phyloP scores from a whole-genome alignment of 2,797 vertebrate species.

The Cyclura pinguis region DNA sequence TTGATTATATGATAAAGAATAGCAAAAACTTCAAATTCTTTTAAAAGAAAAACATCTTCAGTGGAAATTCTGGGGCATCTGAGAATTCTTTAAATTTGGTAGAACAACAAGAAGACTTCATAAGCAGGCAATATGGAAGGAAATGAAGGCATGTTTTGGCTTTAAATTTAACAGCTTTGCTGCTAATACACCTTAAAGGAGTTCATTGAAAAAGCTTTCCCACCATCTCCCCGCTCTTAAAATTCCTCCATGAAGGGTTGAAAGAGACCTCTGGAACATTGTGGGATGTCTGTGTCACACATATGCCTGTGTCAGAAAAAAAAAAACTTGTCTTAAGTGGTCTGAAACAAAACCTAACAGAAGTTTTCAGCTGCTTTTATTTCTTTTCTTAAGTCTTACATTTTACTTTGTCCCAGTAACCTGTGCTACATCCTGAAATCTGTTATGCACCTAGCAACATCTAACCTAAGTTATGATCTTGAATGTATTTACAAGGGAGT shows the following conservation, averaged over 20 bases:
- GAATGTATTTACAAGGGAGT: neutral
- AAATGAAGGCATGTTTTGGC: neutral
- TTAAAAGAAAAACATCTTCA: neutral
- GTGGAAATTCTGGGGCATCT: neutral
- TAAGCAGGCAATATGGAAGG: neutral
- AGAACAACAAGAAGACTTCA: neutral
- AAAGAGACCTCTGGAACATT: neutral
- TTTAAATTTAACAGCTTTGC: neutral
- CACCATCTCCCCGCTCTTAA: neutral
- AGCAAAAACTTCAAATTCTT: rapidly evolving
- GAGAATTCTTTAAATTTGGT: neutral
- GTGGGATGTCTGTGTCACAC: neutral
- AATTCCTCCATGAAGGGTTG: neutral
- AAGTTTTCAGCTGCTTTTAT: neutral
- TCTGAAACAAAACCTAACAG: neutral
- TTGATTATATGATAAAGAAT: neutral
- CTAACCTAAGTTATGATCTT: neutral
- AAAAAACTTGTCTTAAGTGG: neutral
- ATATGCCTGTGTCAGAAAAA: neutral
- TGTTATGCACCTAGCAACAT: neutral
- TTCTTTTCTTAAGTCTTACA: neutral
- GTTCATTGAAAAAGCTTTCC: neutral
- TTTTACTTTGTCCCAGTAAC: neutral
- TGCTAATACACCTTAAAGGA: neutral
- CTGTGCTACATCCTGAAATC: neutral